Evolutionary conservation across 2,113 vertebrate genomes (phyloP), one percentile per base, ranked within the genome.

Genomic region (Orycteropus afer): DNA sequence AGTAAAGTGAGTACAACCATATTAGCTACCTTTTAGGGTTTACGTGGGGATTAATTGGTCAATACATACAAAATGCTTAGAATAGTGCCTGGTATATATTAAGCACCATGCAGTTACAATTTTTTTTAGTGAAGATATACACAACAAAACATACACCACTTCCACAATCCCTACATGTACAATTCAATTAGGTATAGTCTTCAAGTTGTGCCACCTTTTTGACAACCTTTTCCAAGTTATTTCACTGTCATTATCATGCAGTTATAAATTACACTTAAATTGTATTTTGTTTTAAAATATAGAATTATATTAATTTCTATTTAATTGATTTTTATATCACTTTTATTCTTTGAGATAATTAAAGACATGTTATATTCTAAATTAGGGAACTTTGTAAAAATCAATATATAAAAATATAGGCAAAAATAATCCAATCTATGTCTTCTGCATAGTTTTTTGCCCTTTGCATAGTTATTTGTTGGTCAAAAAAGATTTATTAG

Each of bases 321-420:
- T 34, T 85, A 83, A 80, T 86, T 59, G 3, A 57, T 87, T 73
- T 84, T 93, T 77, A 42, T 59, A 63, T 88, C 34, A 78, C 53
- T 93, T 91, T 87, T 78, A 32, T 92, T 92, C 29, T 74, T 88
- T 81, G 29, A 63, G 6, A 42, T 93, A 89, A 29, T 15, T 90
- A 84, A 86, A 65, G 18, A 82, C 78, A 2, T 69, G 14, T 49
- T 93, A 10, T 92, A 71, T 81, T 92, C 12, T 86, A 69, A 91
- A 83, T 89, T 92, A 84, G 27, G 25, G n/a, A 65, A 81, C 61
- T 89, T 95, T 61, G 4, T 94, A 42, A 85, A 92, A 87, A 85
- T 71, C 32, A 82, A 25, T 29, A 57, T n/a, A 32, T 76, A 40
- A 53, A 84, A 55, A 55, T 14, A 0, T 37, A 88, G 53, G 51